Percentiles rank a stretch among this genome's conserved stretches.
phyloP scores from a whole-genome alignment of 1,140 invertebrate species.

The Dinoponera quadriceps region DNA sequence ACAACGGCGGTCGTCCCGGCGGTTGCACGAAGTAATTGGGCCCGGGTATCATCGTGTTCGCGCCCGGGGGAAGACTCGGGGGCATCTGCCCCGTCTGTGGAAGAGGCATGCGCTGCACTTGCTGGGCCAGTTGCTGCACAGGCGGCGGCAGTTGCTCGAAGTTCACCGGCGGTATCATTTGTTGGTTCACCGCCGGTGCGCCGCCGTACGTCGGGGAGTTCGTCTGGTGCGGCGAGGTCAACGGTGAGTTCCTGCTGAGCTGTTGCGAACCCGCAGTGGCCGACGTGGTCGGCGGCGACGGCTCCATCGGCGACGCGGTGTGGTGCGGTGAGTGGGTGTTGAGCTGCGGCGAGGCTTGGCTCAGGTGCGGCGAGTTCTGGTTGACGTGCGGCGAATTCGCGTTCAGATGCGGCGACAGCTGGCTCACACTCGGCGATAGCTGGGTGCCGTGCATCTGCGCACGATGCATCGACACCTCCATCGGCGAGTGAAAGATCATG shows the following conservation, averaged over 20 bases:
- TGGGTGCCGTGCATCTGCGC: conserved; percentile 79
- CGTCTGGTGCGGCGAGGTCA: conserved; percentile 76
- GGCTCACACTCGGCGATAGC: conserved; percentile 77
- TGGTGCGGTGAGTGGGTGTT: conserved; percentile 70
- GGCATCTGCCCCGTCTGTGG: conserved; percentile 80
- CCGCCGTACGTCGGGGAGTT: conserved; percentile 78
- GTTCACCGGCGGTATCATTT: conserved; percentile 80
- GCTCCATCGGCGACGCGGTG: neutral
- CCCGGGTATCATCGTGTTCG: conserved; percentile 81
- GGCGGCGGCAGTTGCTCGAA: conserved; percentile 84
- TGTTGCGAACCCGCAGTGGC: conserved; percentile 66
- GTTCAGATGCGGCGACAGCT: conserved; percentile 73
- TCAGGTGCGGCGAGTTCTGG: conserved; percentile 71
- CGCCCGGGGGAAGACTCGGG: conserved; percentile 79
- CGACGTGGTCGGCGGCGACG: conserved; percentile 66
- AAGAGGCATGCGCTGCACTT: conserved; percentile 85
- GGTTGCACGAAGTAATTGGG: conserved; percentile 79
- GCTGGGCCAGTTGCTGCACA: conserved; percentile 85
- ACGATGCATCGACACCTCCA: conserved; percentile 83
- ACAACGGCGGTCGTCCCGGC: conserved; percentile 81
- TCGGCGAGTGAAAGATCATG: conserved; percentile 77
- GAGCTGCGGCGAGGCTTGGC: conserved; percentile 71
- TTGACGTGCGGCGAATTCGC: conserved; percentile 75
- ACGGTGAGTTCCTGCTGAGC: conserved; percentile 74
- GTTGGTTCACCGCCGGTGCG: conserved; percentile 28